Evolutionary conservation across 2,797 vertebrate genomes (phyloP).

Genomic region (Clangula hyemalis): DNA sequence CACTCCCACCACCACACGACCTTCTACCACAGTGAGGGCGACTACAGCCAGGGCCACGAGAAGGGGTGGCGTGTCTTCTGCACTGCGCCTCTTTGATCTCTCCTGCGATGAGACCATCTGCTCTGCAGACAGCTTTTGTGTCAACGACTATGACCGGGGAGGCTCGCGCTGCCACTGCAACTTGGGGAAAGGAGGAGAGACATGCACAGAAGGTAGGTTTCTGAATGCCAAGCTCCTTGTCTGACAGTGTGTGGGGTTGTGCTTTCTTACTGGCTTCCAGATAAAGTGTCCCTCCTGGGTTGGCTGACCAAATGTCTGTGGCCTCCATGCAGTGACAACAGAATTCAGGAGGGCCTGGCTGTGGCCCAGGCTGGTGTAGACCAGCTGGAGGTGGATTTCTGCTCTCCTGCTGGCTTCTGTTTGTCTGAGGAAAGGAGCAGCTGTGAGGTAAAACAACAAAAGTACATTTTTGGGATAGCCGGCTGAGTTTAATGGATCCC

Average conservation of each 20-base stretch:
- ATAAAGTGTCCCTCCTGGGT: background rate
- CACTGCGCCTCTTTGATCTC: slow-evolving; percentile 81
- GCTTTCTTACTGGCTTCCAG: background rate
- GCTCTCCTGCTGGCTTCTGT: background rate
- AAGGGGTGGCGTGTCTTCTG: slow-evolving; percentile 50
- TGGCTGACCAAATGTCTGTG: background rate
- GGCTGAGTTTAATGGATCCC: background rate
- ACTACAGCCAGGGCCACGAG: background rate
- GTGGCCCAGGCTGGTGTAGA: background rate
- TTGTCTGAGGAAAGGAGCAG: background rate
- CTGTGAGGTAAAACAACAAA: background rate
- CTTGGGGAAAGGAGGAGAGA: slow-evolving; percentile 87
- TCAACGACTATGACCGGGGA: slow-evolving; percentile 85
- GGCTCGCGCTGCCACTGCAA: slow-evolving; percentile 92
- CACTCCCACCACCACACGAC: background rate
- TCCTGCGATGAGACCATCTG: slow-evolving; percentile 89
- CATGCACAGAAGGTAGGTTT: slow-evolving; percentile 84
- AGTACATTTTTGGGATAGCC: rapidly evolving
- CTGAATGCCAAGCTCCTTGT: background rate
- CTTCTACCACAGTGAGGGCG: slow-evolving; percentile 1
- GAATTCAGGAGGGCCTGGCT: background rate
- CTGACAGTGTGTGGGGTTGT: background rate
- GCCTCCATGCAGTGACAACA: background rate
- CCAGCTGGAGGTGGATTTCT: background rate
- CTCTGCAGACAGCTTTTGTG: slow-evolving; percentile 91